phyloP scores from a whole-genome alignment of 2,888 invertebrate genomes.

The Lydus trimaculatus region DNA sequence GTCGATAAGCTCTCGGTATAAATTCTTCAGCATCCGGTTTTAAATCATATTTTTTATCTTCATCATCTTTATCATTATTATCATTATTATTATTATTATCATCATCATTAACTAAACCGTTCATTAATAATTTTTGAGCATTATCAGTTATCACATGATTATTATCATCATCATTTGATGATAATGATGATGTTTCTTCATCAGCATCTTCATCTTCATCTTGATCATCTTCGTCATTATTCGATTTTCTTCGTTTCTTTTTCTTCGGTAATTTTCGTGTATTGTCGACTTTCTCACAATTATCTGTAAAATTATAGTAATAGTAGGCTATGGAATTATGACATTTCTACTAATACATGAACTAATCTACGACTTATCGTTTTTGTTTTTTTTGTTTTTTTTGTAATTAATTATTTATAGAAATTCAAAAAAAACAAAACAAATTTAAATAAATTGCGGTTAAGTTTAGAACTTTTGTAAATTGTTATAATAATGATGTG shows the following conservation, averaged over 20 bases:
- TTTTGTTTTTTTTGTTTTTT: neutral
- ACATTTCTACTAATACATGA: too few species aligned
- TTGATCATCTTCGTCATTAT: neutral
- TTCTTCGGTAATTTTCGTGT: conserved; percentile 41
- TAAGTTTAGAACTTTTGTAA: conserved; percentile 1
- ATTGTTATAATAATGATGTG: neutral
- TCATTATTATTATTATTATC: neutral
- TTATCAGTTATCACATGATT: neutral
- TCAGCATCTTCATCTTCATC: neutral
- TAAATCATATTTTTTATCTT: conserved; percentile 36
- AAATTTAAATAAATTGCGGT: neutral
- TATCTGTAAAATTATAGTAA: neutral
- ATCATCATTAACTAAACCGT: conserved; percentile 3
- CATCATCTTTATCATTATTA: conserved; percentile 14
- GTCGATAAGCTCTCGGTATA: conserved; percentile 55
- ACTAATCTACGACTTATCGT: neutral
- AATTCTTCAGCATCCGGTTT: conserved; percentile 61
- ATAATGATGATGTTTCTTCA: conserved; percentile 5
- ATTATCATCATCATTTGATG: conserved; percentile 5
- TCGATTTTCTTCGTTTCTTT: conserved; percentile 45
- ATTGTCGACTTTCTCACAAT: neutral
- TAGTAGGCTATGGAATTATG: neutral
- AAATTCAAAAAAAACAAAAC: neutral
- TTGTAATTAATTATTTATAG: neutral
- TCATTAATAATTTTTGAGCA: conserved; percentile 1